Evolutionary conservation across 2,113 vertebrate species (phyloP).

Genomic region (Antechinus stuartii): DNA sequence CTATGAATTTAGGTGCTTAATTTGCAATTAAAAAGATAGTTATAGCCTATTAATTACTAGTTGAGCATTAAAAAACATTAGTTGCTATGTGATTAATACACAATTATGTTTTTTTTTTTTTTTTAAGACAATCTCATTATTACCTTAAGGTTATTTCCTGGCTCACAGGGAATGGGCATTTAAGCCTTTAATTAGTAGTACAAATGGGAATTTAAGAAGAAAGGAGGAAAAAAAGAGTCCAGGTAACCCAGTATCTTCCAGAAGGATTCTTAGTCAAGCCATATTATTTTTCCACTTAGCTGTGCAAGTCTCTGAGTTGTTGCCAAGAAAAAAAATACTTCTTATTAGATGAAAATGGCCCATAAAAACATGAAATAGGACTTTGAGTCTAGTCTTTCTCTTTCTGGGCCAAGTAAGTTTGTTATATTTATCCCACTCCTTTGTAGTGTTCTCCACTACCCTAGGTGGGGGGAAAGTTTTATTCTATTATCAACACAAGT

Average conservation of each 20-base stretch:
- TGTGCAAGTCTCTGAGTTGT: neutral
- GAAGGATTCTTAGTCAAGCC: neutral
- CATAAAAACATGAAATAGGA: neutral
- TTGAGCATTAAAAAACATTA: slow-evolving; percentile 74
- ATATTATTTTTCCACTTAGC: neutral
- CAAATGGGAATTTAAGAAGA: slow-evolving; percentile 45
- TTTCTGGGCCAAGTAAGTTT: neutral
- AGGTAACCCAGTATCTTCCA: neutral
- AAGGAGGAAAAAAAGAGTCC: neutral
- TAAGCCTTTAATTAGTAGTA: slow-evolving; percentile 54
- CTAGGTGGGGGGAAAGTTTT: neutral
- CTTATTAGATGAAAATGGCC: neutral
- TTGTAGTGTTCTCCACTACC: neutral
- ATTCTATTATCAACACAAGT: neutral
- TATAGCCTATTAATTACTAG: slow-evolving; percentile 78
- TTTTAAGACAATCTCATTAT: slow-evolving; percentile 72
- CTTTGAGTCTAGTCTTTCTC: neutral
- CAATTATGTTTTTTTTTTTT: slow-evolving; percentile 71
- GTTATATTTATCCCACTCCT: neutral
- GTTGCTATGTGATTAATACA: slow-evolving; percentile 73
- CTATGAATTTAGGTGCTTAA: slow-evolving; percentile 75
- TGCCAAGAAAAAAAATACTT: neutral
- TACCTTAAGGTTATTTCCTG: slow-evolving; percentile 59
- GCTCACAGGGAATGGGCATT: slow-evolving; percentile 59
- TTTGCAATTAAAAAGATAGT: slow-evolving; percentile 77